Conservation (phyloP, 2,797 vertebrate genomes). For the Leuciscus waleckii region DNA sequence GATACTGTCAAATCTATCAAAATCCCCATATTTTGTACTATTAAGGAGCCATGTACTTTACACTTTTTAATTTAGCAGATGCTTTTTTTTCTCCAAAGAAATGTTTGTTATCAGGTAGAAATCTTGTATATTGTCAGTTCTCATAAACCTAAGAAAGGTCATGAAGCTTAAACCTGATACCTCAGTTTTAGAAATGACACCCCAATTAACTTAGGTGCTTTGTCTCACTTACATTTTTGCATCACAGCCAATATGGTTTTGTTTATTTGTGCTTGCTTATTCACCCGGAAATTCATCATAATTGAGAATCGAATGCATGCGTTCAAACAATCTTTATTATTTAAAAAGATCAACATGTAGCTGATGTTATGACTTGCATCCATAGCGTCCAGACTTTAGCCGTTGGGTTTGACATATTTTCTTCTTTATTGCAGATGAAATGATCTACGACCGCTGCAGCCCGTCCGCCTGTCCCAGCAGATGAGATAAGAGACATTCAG, state of each 20-base stretch:
- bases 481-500: conserved; percentile 30
- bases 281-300: background rate
- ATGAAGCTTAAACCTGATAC: background rate
- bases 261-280: background rate
- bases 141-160: background rate
- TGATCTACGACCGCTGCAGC: background rate
- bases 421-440: conserved; percentile 21
- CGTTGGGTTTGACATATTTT: background rate
- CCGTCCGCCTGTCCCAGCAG: background rate
- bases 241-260: background rate
- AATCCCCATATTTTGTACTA: background rate
- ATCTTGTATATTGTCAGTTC: background rate
- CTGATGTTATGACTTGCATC: background rate
- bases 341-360: background rate
- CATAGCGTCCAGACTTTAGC: background rate
- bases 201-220: background rate
- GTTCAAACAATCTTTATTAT: too few relatives aligned
- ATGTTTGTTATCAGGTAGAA: background rate
- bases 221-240: background rate
- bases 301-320: background rate
- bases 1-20: background rate
- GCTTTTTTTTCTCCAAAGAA: background rate
- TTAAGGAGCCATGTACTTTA: background rate
- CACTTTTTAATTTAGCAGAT: background rate
- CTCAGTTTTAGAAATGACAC: background rate